A percentile compares a stretch with the other conserved stretches of the same genome.
Evolutionary conservation across 2,113 vertebrate species (phyloP).

Genomic region (Anarhynchus alexandrinus): DNA sequence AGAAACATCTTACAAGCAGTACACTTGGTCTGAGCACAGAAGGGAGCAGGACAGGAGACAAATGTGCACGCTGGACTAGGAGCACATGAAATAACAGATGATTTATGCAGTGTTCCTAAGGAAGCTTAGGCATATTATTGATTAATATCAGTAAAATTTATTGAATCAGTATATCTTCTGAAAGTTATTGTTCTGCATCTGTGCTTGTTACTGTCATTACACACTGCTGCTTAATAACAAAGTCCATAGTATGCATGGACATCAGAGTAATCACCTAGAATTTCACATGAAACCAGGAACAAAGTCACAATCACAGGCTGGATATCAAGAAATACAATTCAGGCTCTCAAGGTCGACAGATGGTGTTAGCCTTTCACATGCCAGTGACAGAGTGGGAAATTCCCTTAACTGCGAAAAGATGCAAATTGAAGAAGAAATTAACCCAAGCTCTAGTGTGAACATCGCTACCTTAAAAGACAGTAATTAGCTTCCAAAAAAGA

Average conservation of each 20-base stretch:
- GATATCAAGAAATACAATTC: not conserved
- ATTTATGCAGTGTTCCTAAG: not conserved
- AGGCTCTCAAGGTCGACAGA: not conserved
- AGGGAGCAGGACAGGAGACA: not conserved
- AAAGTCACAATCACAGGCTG: not conserved
- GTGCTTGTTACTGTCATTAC: not conserved
- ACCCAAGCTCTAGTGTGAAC: not conserved
- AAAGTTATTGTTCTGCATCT: not conserved
- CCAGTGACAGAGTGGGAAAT: not conserved
- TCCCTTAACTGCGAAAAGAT: not conserved
- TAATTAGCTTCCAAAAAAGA: not conserved
- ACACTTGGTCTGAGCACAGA: not conserved
- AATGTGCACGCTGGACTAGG: not conserved
- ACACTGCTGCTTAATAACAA: not conserved
- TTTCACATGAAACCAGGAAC: not conserved
- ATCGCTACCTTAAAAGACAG: not conserved
- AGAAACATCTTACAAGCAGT: not conserved
- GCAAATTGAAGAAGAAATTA: slow-evolving; percentile 26
- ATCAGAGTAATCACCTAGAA: not conserved
- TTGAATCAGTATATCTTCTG: not conserved
- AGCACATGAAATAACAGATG: not conserved
- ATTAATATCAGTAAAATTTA: not conserved
- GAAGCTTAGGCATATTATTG: not conserved
- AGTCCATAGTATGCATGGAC: not conserved
- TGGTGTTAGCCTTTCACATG: not conserved